A percentile compares a stretch with the other conserved stretches of the same genome.
phyloP scores from a whole-genome alignment of 1,140 invertebrate genomes.

The Penaeus chinensis region DNA sequence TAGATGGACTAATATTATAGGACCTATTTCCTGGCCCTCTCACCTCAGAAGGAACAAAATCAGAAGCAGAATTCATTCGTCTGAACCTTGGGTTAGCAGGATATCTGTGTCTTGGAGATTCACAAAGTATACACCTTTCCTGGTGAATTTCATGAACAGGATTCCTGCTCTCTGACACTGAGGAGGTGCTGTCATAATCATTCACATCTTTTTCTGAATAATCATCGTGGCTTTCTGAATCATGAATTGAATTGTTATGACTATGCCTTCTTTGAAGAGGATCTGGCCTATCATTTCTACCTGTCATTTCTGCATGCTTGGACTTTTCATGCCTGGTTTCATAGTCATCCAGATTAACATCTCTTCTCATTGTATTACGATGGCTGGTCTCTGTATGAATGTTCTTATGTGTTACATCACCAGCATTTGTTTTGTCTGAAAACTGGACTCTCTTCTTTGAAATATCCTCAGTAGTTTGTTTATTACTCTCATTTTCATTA shows the following conservation, averaged over 20 bases:
- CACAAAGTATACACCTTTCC: constrained; percentile 39
- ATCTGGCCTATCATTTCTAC: too few relatives aligned
- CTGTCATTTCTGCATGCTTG: too few relatives aligned
- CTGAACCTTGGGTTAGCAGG: neutral
- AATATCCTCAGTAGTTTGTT: neutral
- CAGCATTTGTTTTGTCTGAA: constrained; percentile 6
- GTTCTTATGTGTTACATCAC: neutral
- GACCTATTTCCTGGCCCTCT: too few relatives aligned
- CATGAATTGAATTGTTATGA: too few relatives aligned
- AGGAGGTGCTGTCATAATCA: neutral
- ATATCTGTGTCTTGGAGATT: neutral
- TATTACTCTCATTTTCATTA: neutral
- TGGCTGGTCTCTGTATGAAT: neutral
- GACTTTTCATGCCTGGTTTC: too few relatives aligned
- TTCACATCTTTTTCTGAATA: neutral
- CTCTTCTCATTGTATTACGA: neutral
- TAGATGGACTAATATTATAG: neutral
- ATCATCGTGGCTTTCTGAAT: too few relatives aligned
- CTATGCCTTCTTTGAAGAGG: too few relatives aligned
- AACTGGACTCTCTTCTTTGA: constrained; percentile 44
- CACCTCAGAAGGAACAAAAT: too few relatives aligned
- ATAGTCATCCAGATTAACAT: neutral
- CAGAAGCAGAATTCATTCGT: neutral
- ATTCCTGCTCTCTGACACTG: neutral
- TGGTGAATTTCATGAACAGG: neutral